phyloP scores from a whole-genome alignment of 2,888 invertebrate species.

The Osmoderma eremita region DNA sequence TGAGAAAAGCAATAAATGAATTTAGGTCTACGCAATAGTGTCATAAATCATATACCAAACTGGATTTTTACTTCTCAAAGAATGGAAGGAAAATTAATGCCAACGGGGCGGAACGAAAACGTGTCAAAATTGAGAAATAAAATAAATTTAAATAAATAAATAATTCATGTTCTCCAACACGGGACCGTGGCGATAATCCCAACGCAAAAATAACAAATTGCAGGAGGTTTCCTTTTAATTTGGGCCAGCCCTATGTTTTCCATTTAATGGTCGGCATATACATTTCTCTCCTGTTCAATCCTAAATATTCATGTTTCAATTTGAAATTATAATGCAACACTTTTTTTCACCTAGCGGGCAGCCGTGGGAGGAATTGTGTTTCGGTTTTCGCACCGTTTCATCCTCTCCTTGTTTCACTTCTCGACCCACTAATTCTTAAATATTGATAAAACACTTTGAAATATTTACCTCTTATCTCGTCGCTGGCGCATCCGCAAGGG shows the following conservation, averaged over 20 bases:
- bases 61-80: constrained; percentile 16
- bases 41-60: constrained; percentile 15
- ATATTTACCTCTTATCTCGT: constrained; percentile 38
- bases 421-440: constrained; percentile 34
- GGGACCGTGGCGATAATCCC: constrained; percentile 24
- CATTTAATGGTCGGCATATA: constrained; percentile 33
- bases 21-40: constrained; percentile 1
- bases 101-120: constrained; percentile 19
- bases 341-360: constrained; percentile 23
- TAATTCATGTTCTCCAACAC: constrained; percentile 32
- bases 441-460: constrained; percentile 37
- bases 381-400: background rate
- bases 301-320: constrained; percentile 41
- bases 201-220: constrained; percentile 35
- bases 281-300: constrained; percentile 31
- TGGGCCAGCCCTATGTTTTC: constrained; percentile 25
- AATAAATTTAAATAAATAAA: constrained; percentile 38
- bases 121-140: constrained; percentile 25
- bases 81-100: constrained; percentile 20
- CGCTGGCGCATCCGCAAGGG: constrained; percentile 23
- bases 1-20: constrained; percentile 15
- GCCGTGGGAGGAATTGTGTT: constrained; percentile 14
- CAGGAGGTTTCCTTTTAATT: constrained; percentile 33
- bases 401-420: constrained; percentile 16
- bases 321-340: constrained; percentile 38